phyloP scores from a whole-genome alignment of 2,888 invertebrate genomes.

The Agriopis marginaria region DNA sequence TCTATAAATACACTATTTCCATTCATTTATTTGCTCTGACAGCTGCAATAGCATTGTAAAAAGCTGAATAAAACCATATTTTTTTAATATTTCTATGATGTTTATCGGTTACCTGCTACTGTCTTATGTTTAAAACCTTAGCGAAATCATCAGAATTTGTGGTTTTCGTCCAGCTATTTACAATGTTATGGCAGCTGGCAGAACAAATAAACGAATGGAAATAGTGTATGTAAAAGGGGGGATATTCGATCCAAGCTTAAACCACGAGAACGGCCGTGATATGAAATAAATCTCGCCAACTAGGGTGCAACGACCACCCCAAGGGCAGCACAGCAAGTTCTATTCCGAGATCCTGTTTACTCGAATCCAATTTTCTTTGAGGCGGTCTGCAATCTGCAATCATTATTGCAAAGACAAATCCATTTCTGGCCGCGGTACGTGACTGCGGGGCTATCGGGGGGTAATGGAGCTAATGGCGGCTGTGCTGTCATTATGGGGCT shows the following conservation, averaged over 20 bases:
- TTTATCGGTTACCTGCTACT: no score
- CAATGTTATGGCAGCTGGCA: no score
- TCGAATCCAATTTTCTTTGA: constrained; percentile 83
- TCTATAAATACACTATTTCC: no score
- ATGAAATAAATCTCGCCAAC: constrained; percentile 33
- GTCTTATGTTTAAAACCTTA: no score
- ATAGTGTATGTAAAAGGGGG: background rate
- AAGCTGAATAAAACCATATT: no score
- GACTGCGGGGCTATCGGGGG: constrained; percentile 63
- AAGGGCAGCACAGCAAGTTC: constrained; percentile 59
- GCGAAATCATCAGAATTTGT: no score
- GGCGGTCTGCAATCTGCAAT: constrained; percentile 83
- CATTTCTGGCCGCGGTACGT: constrained; percentile 83
- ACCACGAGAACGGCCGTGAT: constrained; percentile 10
- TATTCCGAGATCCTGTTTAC: constrained; percentile 73
- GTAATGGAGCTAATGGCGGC: constrained; percentile 82
- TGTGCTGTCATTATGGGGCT: constrained; percentile 77
- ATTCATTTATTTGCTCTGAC: no score
- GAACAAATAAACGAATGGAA: no score
- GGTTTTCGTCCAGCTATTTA: no score
- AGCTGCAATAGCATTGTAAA: no score
- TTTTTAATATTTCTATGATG: no score
- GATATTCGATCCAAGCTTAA: constrained; percentile 12
- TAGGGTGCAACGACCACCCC: constrained; percentile 47
- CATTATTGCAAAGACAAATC: constrained; percentile 86